Base-by-base conservation (phyloP, 2,113 vertebrate genomes). In the Ariopsis seemanni region DNA sequence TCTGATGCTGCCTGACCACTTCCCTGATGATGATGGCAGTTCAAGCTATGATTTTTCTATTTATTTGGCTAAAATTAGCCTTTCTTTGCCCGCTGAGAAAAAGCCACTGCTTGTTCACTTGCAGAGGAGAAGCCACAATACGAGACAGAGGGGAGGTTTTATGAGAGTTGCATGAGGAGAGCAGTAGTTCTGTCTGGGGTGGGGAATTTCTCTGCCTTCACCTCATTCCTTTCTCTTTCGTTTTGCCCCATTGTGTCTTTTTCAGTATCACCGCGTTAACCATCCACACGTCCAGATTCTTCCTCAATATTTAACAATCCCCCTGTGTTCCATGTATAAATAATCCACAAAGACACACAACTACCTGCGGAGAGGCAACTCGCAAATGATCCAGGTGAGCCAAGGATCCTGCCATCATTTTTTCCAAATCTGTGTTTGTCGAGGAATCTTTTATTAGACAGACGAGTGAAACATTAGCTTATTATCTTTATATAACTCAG, bases 281-380 rank as follows among this genome's bases (percentile, higher is more conserved):
- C 34, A 63, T 85, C 53, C 69, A 71, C 4, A n/a, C 78, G 34
- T 60, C 60, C 9, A 22, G 83, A 72, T 71, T 55, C 65, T 57
- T 27, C 82, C 50, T 58, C n/a, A 80, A 69, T 83, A 83, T 83
- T 83, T 20, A 20, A 55, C 25, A 50, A 10, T 15, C 27, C 53
- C 20, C 60, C 22, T 2, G 27, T 34, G 30, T 27, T 62, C 14
- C 69, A 11, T 27, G 52, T 20, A 55, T 62, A 77, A 78, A 79
- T 78, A 79, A 79, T 42, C 55, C 85, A 53, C 74, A 48, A 58
- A 75, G 12, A 20, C 34, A 63, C 84, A 65, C 84, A 22, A 75
- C 57, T 81, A 81, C 85, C 85, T 81, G 85, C 57, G 75, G 85
- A 81, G 85, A 86, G 17, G 17, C 77, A 81, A 71, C 77, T 81